Base-by-base conservation (phyloP, 1,140 invertebrate genomes). In the Uloborus diversus region DNA sequence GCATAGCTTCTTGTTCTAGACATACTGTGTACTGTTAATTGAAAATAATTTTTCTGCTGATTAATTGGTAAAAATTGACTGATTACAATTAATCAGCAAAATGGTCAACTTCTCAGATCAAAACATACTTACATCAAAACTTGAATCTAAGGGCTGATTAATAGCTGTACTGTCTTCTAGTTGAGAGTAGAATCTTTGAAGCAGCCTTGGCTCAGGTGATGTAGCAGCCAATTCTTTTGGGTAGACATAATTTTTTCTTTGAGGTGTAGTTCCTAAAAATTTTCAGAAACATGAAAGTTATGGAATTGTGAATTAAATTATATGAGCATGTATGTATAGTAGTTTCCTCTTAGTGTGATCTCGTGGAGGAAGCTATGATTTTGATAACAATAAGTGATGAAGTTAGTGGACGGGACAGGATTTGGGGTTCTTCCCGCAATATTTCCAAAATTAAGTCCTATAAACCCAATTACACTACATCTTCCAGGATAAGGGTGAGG, bases 131-230 rank as follows among this genome's bases (percentile, higher is more conserved):
- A 73, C 73, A 66, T 78, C 33, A 23, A 78, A 78, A 66, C 73
- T 78, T 9, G 14, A 51, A 13, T 78, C 73, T 11, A 78, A 65
- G 20, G 73, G 73, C 11, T 42, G 28, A 14, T 65, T 27, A 7
- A 78, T 33, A 30, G 73, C 73, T 14, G 33, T 78, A 23, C 66
- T 32, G 1, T 17, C 62, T 13, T n/a, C 47, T 57, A 23, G 14
- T n/a, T 57, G 37, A n/a, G 47, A 53, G 2, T 51, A 62, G 13
- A 82, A 92, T 33, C 90, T 85, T 53, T 87, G 85, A n/a, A 93
- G 85, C 32, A 93, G 90, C 1, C 89, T 85, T 32, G 91, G 89
- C 82, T 92, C 91, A 0, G 92, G 92, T 0, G 92, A 93, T 2
- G 92, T 93, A 51, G 86, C 83, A 1, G 85, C 87, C 68, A 94